A percentile compares a stretch with the other conserved stretches of the same genome.
phyloP scores from a whole-genome alignment of 2,888 invertebrate species.

The Netelia inedita region DNA sequence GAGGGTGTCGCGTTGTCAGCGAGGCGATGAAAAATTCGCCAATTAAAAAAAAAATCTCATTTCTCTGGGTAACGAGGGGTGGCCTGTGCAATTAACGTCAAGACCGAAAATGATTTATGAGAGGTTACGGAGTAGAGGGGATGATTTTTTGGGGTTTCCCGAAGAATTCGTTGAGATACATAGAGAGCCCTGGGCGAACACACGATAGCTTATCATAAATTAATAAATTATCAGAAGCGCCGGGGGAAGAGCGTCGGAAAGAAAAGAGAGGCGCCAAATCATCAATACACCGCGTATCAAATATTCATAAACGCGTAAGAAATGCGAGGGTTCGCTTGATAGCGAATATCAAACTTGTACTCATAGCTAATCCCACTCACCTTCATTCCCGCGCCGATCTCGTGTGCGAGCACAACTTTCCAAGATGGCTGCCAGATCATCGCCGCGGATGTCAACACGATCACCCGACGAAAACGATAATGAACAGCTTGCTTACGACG shows the following conservation, averaged over 20 bases:
- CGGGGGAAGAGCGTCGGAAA: constrained; percentile 41
- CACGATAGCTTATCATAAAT: constrained; percentile 83
- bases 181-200: constrained; percentile 21
- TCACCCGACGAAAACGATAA: too few relatives aligned
- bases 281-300: constrained; percentile 69
- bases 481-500: too few relatives aligned
- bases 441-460: too few relatives aligned
- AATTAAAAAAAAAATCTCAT: constrained; percentile 84
- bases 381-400: too few relatives aligned
- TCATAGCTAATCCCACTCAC: too few relatives aligned
- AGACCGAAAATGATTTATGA: constrained; percentile 83
- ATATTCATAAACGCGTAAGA: constrained; percentile 67
- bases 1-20: constrained; percentile 76
- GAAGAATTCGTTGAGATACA: constrained; percentile 26
- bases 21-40: constrained; percentile 82
- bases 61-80: constrained; percentile 83
- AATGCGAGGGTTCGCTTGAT: constrained; percentile 8
- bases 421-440: too few relatives aligned
- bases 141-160: constrained; percentile 57
- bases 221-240: constrained; percentile 82
- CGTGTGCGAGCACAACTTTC: too few relatives aligned
- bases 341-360: constrained; percentile 5
- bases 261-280: constrained; percentile 54
- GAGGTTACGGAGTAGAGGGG: constrained; percentile 70
- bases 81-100: constrained; percentile 83